Base-by-base conservation (phyloP, 2,113 vertebrate genomes). In the Gallinago jamesoni region DNA sequence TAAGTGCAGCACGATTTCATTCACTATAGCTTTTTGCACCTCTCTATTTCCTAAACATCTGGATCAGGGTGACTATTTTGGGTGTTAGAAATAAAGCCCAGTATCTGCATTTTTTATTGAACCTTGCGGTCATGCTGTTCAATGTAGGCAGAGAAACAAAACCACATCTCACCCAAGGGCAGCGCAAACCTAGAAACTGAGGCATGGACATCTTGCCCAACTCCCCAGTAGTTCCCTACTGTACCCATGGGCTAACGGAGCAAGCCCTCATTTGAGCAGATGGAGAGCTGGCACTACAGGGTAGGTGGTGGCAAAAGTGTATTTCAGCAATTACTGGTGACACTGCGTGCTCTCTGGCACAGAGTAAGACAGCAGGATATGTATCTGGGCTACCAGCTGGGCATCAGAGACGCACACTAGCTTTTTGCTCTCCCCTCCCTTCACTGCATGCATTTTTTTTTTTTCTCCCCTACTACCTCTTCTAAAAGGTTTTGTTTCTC, bases 171-270 rank as follows among this genome's bases (percentile, higher is more conserved):
- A 12, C 3, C 1, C 62, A 24, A 12, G 35, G 21, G 64, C 66
- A 52, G 14, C 0, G 2, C 84, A 77, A 50, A 62, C 31, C 47
- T 24, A 16, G 66, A 78, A 57, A 48, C 31, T 52, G 24, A 52
- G 63, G 48, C 18, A 17, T 2, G 39, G 30, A 23, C 0, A 0
- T 25, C 68, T 50, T 48, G n/a, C 22, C 37, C 31, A 47, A 24
- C 50, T 64, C 57, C n/a, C 48, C 70, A 41, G 35, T 13, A 24
- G 23, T 9, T 75, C 63, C 27, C 31, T 45, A 2, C 47, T 3
- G 31, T 17, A 35, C 13, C 31, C 43, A 3, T 21, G 23, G 83
- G 57, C 75, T 48, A 7, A n/a, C 23, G 20, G 52, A 80, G 64
- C n/a, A 62, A 72, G 27, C 23, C 24, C 37, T 39, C 25, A 3